Evolutionary conservation across 2,113 vertebrate genomes (phyloP), one percentile per base, ranked within the genome.

Genomic region (Probosciger aterrimus): DNA sequence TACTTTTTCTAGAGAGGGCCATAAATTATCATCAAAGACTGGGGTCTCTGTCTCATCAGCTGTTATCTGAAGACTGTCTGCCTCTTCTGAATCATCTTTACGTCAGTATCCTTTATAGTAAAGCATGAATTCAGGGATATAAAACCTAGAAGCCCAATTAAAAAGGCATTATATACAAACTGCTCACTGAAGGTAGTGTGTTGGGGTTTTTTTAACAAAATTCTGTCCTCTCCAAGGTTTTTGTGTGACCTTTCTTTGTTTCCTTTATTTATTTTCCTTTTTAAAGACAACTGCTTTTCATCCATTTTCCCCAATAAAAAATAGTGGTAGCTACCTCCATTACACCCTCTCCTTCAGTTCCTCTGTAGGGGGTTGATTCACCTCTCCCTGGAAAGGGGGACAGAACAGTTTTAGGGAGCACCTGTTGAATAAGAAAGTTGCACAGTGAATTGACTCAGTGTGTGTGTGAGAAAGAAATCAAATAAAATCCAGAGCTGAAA

Each of bases 401-500:
- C 64, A 59, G 60, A 31, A 3, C 14, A 82, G 49, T 84, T 90
- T 86, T 92, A 76, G 75, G 52, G 52, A 93, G 86, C 16, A 8
- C 57, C 67, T 94, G 82, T 84, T 88, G 84, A 50, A 65, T 59
- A 88, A 79, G 49, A 85, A 60, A 79, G 57, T 87, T 94, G 85
- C 62, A 69, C 35, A 67, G 94, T 84, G 88, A 77, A 86, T 80
- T 86, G 87, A 59, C 30, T 67, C 15, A 75, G 12, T 30, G 20
- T 33, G 24, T 83, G 22, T 67, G 49, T 25, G 47, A 11, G 47
- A 39, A 25, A 44, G 67, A 96, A 96, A 96, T 96, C 83, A 97
- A 95, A 89, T 89, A 94, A 95, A 96, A 96, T 70, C n/a, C 49
- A 43, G 94, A 89, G 78, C 92, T 84, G 52, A 94, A 96, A 96